Evolutionary conservation across 2,113 vertebrate species (phyloP), one percentile per base, ranked within the genome.

Genomic region (Notothenia rossii): DNA sequence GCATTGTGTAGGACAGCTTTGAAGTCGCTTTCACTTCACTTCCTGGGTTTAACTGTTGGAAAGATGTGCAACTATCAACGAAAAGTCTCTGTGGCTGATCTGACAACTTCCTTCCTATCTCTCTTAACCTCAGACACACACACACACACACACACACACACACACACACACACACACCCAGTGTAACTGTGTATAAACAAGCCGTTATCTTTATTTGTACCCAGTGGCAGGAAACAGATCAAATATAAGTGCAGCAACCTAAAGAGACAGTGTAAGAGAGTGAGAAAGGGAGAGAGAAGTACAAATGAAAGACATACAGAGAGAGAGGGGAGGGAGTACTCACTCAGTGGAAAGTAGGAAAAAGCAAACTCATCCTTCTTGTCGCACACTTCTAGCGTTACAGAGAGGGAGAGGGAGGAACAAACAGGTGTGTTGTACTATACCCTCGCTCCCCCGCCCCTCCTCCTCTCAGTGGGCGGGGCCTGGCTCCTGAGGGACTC

Each of bases 381-480:
- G 82, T 89, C 72, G 59, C 79, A 72, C 86, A 91, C 83, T 56
- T 89, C 87, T 89, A 84, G 84, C 56, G 1, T 84, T 87, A 82
- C 88, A 88, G 61, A 86, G 73, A 67, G 65, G 45, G 61, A 72
- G 76, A 66, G 62, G 67, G 69, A 73, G 89, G 87, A 71, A 92
- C 88, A 94, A 92, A 93, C 92, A 93, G 91, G 91, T 92, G 93
- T 90, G 87, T 91, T 92, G 90, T 93, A 25, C 88, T 84, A 72
- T 75, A 72, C 76, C 60, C 75, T 74, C 59, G 0, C 82, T 72
- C 76, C 43, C 33, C 75, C 62, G 13, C 51, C 49, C 18, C 69
- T 36, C 64, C 73, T 49, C 51, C 55, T 40, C 77, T 81, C 64
- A 17, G 88, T 89, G 84, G 92, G 92, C 58, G 81, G 87, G 80